phyloP scores from a whole-genome alignment of 2,888 invertebrate species.

The Furcula furcula region DNA sequence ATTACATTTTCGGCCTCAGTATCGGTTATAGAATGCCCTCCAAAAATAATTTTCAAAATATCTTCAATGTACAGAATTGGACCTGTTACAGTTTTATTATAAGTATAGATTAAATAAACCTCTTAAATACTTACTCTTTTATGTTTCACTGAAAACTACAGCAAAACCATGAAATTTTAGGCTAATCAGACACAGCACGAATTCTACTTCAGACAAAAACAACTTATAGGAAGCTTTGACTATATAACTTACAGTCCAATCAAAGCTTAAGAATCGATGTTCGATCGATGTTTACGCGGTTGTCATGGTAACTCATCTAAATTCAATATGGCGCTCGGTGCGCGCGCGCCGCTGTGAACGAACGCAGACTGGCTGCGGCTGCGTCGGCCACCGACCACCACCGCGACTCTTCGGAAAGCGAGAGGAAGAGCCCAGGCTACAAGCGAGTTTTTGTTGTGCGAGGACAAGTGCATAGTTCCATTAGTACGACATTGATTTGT shows the following conservation, averaged over 20 bases:
- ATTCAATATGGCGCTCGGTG: conserved; percentile 68
- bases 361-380: conserved; percentile 64
- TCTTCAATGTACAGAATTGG: too few species aligned
- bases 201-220: not conserved
- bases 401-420: conserved; percentile 62
- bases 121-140: not conserved
- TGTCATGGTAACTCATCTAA: conserved; percentile 69
- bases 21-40: too few species aligned
- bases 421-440: conserved; percentile 67
- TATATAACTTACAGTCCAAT: conserved; percentile 14
- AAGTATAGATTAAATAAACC: too few species aligned
- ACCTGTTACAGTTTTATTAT: too few species aligned
- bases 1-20: too few species aligned
- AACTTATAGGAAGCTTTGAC: not conserved
- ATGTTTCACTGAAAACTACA: not conserved
- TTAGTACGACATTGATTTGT: conserved; percentile 46
- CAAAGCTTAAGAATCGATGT: too few species aligned
- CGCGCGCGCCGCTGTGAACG: conserved; percentile 69
- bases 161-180: not conserved
- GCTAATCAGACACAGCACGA: not conserved
- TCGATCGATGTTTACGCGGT: conserved; percentile 62
- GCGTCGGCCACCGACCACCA: conserved; percentile 60
- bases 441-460: conserved; percentile 70
- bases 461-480: conserved; percentile 65
- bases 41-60: too few species aligned